Conservation (phyloP, 2,113 vertebrate genomes). For the Phrynocephalus versicolor region DNA sequence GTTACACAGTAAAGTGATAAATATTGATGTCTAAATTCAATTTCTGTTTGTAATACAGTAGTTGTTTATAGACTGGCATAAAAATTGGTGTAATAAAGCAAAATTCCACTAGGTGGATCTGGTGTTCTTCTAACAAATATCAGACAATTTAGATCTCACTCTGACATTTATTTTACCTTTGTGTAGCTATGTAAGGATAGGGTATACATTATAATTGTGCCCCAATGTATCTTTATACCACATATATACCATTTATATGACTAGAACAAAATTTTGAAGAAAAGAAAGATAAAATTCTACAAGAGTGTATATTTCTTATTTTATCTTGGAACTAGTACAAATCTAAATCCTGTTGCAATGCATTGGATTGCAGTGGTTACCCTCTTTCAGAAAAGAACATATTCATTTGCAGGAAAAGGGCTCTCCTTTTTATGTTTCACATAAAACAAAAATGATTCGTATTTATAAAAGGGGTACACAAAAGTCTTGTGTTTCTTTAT, state of each 20-base stretch:
- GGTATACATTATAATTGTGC: neutral
- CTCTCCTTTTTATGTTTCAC: no score
- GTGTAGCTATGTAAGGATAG: neutral
- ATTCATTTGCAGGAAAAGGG: no score
- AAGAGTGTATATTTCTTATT: neutral
- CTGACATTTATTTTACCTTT: neutral
- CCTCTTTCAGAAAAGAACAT: neutral
- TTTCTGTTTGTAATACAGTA: neutral
- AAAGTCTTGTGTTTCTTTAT: neutral
- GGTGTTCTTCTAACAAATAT: constrained; percentile 66
- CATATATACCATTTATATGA: neutral
- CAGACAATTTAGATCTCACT: accelerated
- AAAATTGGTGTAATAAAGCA: constrained; percentile 61
- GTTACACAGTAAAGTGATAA: neutral
- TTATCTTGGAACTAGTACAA: neutral
- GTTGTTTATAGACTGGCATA: neutral
- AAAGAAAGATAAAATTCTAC: neutral
- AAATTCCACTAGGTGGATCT: constrained; percentile 78
- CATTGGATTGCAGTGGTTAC: neutral
- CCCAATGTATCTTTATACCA: neutral
- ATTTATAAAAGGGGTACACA: no score
- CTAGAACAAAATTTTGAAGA: neutral
- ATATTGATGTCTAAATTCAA: neutral
- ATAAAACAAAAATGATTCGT: no score
- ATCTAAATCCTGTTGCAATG: neutral